A percentile compares a stretch with the other conserved stretches of the same genome.
These are phyloP conservation scores for Ophonus ardosiacus DNA, from an alignment of 2,888 invertebrate species.

Conservation along the genomic window DNA sequence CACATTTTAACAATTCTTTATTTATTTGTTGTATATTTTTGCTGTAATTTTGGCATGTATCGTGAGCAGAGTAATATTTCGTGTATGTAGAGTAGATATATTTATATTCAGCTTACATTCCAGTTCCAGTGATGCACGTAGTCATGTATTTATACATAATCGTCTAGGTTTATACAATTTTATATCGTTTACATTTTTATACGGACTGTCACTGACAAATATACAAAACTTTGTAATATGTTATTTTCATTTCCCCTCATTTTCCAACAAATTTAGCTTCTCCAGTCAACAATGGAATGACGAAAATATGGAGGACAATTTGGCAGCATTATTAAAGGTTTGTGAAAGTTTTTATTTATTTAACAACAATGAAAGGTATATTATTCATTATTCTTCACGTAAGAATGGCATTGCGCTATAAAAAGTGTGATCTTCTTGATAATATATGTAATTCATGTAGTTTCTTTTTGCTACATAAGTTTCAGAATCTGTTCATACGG, in stretches of 20 bases:
- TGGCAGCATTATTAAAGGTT: too few species aligned
- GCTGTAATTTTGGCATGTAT: background rate
- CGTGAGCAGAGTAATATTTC: background rate
- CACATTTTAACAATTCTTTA: background rate
- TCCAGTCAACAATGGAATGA: background rate
- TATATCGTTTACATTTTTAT: constrained; percentile 51
- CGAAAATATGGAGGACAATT: too few species aligned
- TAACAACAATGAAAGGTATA: too few species aligned
- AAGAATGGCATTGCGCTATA: too few species aligned
- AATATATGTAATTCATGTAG: too few species aligned
- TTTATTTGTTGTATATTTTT: background rate
- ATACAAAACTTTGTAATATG: constrained; percentile 20
- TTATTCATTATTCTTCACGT: too few species aligned
- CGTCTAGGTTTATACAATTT: constrained; percentile 44
- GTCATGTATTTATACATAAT: constrained; percentile 47
- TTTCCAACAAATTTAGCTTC: background rate
- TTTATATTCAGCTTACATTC: constrained; percentile 28
- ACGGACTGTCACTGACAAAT: constrained; percentile 39
- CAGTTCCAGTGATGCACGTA: constrained; percentile 31
- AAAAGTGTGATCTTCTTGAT: too few species aligned
- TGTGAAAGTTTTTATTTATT: too few species aligned
- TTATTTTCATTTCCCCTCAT: background rate
- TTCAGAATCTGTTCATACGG: too few species aligned
- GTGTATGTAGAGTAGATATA: background rate
- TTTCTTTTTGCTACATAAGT: too few species aligned